phyloP scores from a whole-genome alignment of 1,140 invertebrate genomes.

The Drosophila tropicalis region DNA sequence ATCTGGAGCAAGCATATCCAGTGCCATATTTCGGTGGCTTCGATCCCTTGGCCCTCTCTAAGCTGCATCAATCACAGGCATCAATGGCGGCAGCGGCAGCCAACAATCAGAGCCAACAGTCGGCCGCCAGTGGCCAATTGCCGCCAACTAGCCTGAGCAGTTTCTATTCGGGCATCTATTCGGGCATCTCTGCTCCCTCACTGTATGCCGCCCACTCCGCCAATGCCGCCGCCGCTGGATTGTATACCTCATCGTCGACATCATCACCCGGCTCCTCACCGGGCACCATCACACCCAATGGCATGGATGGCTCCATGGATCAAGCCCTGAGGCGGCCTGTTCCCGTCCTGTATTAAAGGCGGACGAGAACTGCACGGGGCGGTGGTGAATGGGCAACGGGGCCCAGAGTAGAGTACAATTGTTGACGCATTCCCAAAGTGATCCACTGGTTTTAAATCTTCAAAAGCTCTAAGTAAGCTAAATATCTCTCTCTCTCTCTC shows the following conservation, averaged over 20 bases:
- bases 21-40: conserved; percentile 87
- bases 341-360: conserved; percentile 84
- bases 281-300: conserved; percentile 75
- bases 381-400: conserved; percentile 28
- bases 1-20: conserved; percentile 85
- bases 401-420: conserved; percentile 80
- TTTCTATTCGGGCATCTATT: conserved; percentile 87
- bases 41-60: conserved; percentile 86
- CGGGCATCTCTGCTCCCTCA: conserved; percentile 82
- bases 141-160: conserved; percentile 85
- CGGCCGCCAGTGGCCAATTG: conserved; percentile 74
- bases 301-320: conserved; percentile 78
- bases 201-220: conserved; percentile 83
- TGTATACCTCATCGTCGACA: conserved; percentile 83
- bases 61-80: conserved; percentile 83
- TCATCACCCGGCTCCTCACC: conserved; percentile 84
- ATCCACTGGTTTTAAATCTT: conserved; percentile 82
- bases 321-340: conserved; percentile 85
- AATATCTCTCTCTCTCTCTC: conserved; percentile 33
- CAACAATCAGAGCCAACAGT: conserved; percentile 79
- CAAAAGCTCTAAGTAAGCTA: conserved; percentile 78
- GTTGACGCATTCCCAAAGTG: conserved; percentile 80
- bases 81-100: conserved; percentile 72
- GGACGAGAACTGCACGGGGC: neutral
- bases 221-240: conserved; percentile 74